Base-by-base conservation (phyloP, 2,888 invertebrate species). In the Lasioglossum malachurum region DNA sequence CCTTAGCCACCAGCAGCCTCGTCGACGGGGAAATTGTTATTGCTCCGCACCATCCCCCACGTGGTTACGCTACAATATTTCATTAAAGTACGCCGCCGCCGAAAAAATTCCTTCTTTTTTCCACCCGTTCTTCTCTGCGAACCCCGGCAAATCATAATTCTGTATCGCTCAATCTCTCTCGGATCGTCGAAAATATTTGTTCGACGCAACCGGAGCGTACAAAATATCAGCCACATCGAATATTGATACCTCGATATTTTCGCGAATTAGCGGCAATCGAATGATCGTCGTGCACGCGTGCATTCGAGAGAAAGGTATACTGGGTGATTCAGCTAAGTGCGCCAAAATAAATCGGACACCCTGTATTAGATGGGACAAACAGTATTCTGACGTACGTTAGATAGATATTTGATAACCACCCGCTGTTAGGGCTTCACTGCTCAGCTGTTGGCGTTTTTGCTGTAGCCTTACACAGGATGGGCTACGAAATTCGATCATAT, bases 11-110 rank as follows among this genome's bases (percentile, higher is more conserved):
- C 69, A 69, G 44, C 44, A 23, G 64, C 64, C 35, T 19, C 67
- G 67, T n/a, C 27, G 75, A 35, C 67, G 67, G 49, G 49, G 44
- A 35, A 76, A 77, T 77, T 64, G 83, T 83, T 83, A 74, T 83
- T 67, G 77, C 69, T 31, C 38, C 1, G 35, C n/a, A n/a, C 38
- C 69, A 77, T 77, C 69, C 46, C 49, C 49, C 49, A 10, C 64
- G 64, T 2, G 69, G 19, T 35, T 53, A 35, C 53, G 69, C n/a
- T 69, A 69, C 77, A 69, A 69, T 69, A 77, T 69, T 77, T 67
- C 69, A 49, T 77, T 69, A 49, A 31, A n/a, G 57, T 57, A n/a
- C 57, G n/a, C 41, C 4, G 23, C 46, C 35, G 19, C 67, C 19
- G 44, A 16, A 74, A 46, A 75, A 82, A 57, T 78, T n/a, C 69